Base-by-base conservation (phyloP, 2,888 invertebrate species). In the Chironomus riparius region DNA sequence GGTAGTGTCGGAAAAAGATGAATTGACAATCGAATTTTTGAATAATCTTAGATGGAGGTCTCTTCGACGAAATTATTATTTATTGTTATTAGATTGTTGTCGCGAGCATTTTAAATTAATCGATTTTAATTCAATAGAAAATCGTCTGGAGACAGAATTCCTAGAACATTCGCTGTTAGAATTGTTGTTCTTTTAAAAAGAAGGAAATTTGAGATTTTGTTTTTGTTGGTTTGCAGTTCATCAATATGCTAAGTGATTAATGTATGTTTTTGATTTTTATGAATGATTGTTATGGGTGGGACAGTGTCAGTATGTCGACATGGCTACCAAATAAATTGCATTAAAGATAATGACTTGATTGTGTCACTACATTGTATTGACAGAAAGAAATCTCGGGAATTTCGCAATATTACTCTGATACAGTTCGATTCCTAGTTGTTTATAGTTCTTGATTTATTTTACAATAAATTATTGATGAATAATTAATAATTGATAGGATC, bases 111-210 rank as follows among this genome's bases (percentile, higher is more conserved):
- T 50, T 15, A 50, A 50, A 5, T 50, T 15, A 50, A 50, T 56
- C 38, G 56, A 56, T 56, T 18, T 18, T 24, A 68, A 47, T 70
- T 74, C 74, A 68, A 74, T 74, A 28, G 74, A 74, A 74, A 48
- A 61, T 28, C 38, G 74, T 74, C 74, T 74, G 74, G 74, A 74
- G 74, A 68, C 74, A 62, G 68, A 74, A 48, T 74, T 74, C 74
- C 74, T 74, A 74, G 65, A 69, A 69, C 47, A 69, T 1, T 38
- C 38, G 10, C 18, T 18, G 56, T 56, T 18, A 10, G 38, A 38
- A 38, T 38, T 7, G 10, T 10, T 7, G 10, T 10, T 7, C 2
- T 38, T 38, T 4, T 1, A 5, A 28, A 38, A 38, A 38, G 1
- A 38, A 38, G 2, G 38, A 38, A 38, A 38, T 38, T 38, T 38